Base-by-base conservation (phyloP, 2,888 invertebrate species). In the Dasypogon diadema region DNA sequence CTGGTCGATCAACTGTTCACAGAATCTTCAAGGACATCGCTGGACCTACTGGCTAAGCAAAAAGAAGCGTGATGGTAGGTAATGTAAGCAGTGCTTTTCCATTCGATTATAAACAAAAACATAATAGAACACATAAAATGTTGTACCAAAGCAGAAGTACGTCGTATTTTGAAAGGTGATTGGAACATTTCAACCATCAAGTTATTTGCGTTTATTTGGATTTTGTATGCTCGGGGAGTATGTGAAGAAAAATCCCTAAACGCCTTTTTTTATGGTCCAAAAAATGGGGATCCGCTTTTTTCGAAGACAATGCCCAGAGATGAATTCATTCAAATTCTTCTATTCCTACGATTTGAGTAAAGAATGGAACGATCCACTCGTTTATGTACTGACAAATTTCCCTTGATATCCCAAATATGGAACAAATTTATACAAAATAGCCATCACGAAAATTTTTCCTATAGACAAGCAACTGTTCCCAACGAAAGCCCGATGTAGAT, bases 1-100 rank as follows among this genome's bases (percentile, higher is more conserved):
- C 24, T 46, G 42, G 72, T 63, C 56, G 74, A 46, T 4, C 54
- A 34, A 34, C 76, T 46, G 16, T 58, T 3, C 51, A 30, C 54
- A 75, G 10, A 2, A 77, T 78, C 51, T 78, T 79, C 70, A 78
- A 76, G 42, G 63, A 75, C 51, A 75, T 76, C 12, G 48, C 55
- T 65, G 55, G 74, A 1, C 74, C 74, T 46, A 77, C 74, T 74
- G 46, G 46, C 12, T 74, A 74, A 48, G 76, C 63, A 30, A 78
- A 79, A 65, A 65, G 63, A 77, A 79, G 77, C 72, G 63, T 79
- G 68, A 75, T 76, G 72, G 60, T 14, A 42, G 73, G 37, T 77
- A 74, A 54, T 37, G 34, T 75, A 74, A 42, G 8, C 51, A 77
- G 75, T 72, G 76, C 76, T n/a, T 55, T 79, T 73, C 48, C n/a